These are phyloP conservation scores for Lineus longissimus DNA, from an alignment of 1,140 invertebrate genomes.

Conservation along the genomic window DNA sequence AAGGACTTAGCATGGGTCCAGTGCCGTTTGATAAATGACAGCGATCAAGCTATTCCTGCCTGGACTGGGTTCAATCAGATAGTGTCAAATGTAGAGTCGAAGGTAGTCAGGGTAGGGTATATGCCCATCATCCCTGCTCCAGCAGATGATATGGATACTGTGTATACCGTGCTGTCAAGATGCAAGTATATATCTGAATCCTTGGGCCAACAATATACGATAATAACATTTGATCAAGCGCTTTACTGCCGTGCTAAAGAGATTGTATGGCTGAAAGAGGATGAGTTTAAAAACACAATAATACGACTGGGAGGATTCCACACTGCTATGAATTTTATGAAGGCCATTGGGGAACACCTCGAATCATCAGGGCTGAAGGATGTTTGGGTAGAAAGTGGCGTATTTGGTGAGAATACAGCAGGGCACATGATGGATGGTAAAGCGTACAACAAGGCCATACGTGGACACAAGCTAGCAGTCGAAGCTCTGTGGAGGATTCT, in stretches of 20 bases:
- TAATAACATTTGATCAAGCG: slow-evolving; percentile 16
- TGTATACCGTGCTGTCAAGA: not conserved
- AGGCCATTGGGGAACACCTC: slow-evolving; percentile 20
- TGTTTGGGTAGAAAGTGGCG: slow-evolving; percentile 9
- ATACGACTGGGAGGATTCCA: slow-evolving; percentile 11
- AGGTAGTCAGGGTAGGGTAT: slow-evolving; percentile 3
- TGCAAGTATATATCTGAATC: not conserved
- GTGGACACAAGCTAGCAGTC: not conserved
- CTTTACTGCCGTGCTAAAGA: slow-evolving; percentile 12
- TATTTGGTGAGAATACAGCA: slow-evolving; percentile 13
- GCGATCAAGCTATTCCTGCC: not conserved
- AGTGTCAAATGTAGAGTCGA: not conserved
- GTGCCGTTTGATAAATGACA: too few relatives aligned
- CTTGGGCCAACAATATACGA: slow-evolving; percentile 8
- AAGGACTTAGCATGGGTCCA: too few relatives aligned
- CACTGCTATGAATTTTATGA: slow-evolving; percentile 17
- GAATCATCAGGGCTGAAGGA: slow-evolving; percentile 17
- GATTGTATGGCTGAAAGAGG: slow-evolving; percentile 5
- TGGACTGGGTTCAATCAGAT: not conserved
- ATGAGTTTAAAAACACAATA: slow-evolving; percentile 13
- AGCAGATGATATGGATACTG: slow-evolving; percentile 15
- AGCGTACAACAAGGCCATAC: slow-evolving; percentile 9
- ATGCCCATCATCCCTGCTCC: slow-evolving; percentile 11
- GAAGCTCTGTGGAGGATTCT: too few relatives aligned
- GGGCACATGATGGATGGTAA: slow-evolving; percentile 14